Percentiles rank a stretch among this genome's conserved stretches.
Conservation (phyloP, 2,797 vertebrate genomes). For the Ficedula albicollis region DNA sequence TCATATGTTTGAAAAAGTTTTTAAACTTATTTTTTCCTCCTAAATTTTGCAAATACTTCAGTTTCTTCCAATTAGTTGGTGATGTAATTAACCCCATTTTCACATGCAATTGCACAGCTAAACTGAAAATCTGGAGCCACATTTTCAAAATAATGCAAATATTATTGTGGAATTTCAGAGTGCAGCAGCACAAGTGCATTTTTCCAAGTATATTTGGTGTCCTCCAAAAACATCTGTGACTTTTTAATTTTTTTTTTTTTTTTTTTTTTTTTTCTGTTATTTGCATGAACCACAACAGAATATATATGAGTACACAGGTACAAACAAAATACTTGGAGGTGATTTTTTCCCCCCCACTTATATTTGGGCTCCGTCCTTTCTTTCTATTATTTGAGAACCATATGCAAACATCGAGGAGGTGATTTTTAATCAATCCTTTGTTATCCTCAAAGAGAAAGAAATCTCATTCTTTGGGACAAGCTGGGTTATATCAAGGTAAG, state of each 20-base stretch:
- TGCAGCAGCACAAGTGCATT: background rate
- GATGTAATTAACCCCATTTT: background rate
- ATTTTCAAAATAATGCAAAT: background rate
- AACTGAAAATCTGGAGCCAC: background rate
- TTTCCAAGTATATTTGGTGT: background rate
- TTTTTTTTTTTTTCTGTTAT: background rate
- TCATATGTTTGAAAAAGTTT: background rate
- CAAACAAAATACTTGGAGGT: background rate
- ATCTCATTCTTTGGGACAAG: background rate
- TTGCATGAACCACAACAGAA: background rate
- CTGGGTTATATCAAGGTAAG: background rate
- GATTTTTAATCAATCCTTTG: conserved; percentile 26
- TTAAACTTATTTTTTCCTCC: background rate
- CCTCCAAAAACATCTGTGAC: background rate
- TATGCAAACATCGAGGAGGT: conserved; percentile 12
- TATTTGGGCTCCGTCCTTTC: background rate
- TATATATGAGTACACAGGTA: background rate
- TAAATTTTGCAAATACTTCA: background rate
- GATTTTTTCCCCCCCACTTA: background rate
- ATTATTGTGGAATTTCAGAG: background rate
- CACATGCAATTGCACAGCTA: background rate
- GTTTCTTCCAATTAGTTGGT: background rate
- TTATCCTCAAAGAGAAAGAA: background rate
- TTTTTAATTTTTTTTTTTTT: background rate
- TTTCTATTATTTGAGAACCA: conserved; percentile 1